Evolutionary conservation across 2,113 vertebrate species (phyloP), one percentile per base, ranked within the genome.

Genomic region (Hystrix brachyura): DNA sequence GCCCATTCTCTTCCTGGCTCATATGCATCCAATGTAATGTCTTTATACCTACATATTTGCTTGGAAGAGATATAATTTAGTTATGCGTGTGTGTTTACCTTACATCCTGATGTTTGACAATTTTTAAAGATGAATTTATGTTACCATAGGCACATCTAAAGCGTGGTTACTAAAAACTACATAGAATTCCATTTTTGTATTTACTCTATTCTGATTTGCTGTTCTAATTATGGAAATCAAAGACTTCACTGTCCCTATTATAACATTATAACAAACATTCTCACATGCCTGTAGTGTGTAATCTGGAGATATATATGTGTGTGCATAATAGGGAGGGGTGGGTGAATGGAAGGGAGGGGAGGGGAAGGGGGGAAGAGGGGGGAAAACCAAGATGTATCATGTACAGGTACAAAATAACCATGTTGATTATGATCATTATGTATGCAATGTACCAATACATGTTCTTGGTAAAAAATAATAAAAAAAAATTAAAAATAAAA

Each of bases 71-170:
- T 5, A 7, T 81, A 79, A 80, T 55, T 38, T 76, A 46, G 48
- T 71, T 92, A 55, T 76, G 46, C 38, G 38, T 76, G 32, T 72
- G 34, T 90, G 23, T 94, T 89, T 67, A 76, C 38, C 3, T 60
- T 85, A 14, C 27, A 55, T 65, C 48, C 23, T 91, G 51, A 76
- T 78, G n/a, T 83, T 72, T 94, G 48, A 18, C 71, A 80, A 18
- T 62, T 95, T 88, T 91, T 78, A 25, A 92, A 94, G 80, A 79
- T 78, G 32, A 76, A 29, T 83, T 96, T 29, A 38, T 83, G 43
- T 93, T 88, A 25, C 64, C 91, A 2, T 81, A 86, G 60, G 38
- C 53, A 84, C 19, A 65, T 64, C 57, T 93, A 21, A 83, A 94
- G 59, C 64, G 34, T 91, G 27, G 69, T 67, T 92, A 81, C 67